Evolutionary conservation across 2,113 vertebrate genomes (phyloP), one percentile per base, ranked within the genome.

Genomic region (Urocitellus parryii): DNA sequence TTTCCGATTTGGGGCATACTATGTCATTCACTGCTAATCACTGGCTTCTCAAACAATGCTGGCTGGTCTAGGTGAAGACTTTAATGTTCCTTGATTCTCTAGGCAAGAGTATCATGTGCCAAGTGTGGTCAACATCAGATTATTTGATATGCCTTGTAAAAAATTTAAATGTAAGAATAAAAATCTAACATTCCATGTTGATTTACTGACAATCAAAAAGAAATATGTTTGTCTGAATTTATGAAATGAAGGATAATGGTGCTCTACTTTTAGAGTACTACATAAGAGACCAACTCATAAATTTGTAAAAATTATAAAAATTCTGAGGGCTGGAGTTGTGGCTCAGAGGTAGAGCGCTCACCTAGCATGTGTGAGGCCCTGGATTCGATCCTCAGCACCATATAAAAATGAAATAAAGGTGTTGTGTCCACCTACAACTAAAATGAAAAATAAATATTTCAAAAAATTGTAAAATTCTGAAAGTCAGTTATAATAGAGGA

Each of bases 201-300:
- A 88, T 88, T 73, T 4, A 83, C 0, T 83, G 70, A 42, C 63
- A 72, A 18, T 96, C 37, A 96, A 88, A 95, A 78, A 56, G 8
- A 96, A 96, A 20, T 67, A 74, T 14, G 18, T 76, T 48, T 58
- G 67, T 22, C 63, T 93, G 13, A 3, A 80, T 77, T 93, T 81
- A 63, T 96, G n/a, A 97, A 96, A 83, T 56, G 20, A 84, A 91
- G 4, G 34, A 61, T 45, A 87, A 88, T 90, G 12, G 16, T 84
- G 27, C 18, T 96, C 7, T 79, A 91, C 42, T 92, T 91, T 70
- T 67, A 84, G 8, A 88, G 56, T 3, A 90, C 27, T 78, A 70
- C n/a, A 65, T 48, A 94, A 89, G 78, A 91, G 39, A 92, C 2
- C 32, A 87, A 58, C 3, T 78, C 3, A 58, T 42, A 94, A 77